Evolutionary conservation across 2,797 vertebrate genomes (phyloP).

Genomic region (Cephalopachus bancanus): DNA sequence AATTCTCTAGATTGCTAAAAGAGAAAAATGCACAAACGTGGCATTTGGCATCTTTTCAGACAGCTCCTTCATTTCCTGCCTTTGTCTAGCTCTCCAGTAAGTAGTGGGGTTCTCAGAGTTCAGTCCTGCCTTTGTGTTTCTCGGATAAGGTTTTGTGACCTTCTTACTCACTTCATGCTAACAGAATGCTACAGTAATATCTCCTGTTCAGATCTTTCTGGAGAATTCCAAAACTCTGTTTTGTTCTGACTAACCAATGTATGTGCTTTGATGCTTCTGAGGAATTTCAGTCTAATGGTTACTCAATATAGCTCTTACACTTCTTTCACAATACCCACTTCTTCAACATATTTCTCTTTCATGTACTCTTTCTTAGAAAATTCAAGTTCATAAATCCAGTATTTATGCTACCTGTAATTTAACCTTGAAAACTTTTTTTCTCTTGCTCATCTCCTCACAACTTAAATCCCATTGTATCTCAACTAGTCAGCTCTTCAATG

Average conservation of each 20-base stretch:
- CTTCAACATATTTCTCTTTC: too few species aligned
- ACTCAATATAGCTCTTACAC: fast-evolving
- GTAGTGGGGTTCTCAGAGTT: fast-evolving
- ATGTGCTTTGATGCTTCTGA: neutral
- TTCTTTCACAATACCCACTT: fast-evolving
- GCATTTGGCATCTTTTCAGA: fast-evolving
- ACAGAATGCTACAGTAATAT: fast-evolving
- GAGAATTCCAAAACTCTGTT: fast-evolving
- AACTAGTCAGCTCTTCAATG: too few species aligned
- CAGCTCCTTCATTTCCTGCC: fast-evolving
- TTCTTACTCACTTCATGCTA: fast-evolving
- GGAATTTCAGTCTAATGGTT: neutral
- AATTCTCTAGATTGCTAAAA: neutral
- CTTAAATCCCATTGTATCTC: neutral
- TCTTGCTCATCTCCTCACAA: neutral
- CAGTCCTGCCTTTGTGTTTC: neutral
- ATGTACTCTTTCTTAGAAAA: fast-evolving
- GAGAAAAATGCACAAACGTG: fast-evolving
- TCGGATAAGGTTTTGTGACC: fast-evolving
- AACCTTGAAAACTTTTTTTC: too few species aligned
- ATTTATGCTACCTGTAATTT: fast-evolving
- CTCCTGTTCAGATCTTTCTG: too few species aligned
- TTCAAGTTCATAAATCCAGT: fast-evolving
- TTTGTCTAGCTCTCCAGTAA: fast-evolving
- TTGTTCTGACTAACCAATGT: neutral